phyloP scores from a whole-genome alignment of 2,888 invertebrate species.

The Hirtodrosophila histrioides region DNA sequence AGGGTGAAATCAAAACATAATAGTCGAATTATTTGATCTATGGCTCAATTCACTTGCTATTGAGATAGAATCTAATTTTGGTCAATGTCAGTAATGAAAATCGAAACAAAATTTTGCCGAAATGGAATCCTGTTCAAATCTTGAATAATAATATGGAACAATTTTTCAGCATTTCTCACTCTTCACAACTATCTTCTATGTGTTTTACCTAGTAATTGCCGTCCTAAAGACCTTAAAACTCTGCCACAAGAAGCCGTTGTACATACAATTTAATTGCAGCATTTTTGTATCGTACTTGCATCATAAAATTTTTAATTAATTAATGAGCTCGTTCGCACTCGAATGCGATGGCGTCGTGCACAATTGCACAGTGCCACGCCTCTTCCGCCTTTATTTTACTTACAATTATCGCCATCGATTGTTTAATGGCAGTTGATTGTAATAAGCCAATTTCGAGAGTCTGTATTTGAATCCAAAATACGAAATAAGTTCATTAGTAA shows the following conservation, averaged over 20 bases:
- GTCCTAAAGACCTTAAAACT: no score
- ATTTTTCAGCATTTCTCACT: no score
- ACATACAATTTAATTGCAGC: slow-evolving; percentile 33
- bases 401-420: slow-evolving; percentile 69
- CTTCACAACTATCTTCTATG: no score
- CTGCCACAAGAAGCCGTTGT: slow-evolving; percentile 13
- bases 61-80: no score
- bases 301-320: slow-evolving; percentile 64
- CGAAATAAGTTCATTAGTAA: slow-evolving; percentile 75
- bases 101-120: no score
- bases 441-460: slow-evolving; percentile 74
- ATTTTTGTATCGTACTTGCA: slow-evolving; percentile 19
- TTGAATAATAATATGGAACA: no score
- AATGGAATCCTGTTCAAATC: no score
- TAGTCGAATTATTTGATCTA: no score
- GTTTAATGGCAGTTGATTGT: slow-evolving; percentile 71
- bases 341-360: slow-evolving; percentile 32
- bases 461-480: slow-evolving; percentile 71
- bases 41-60: no score
- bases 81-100: no score
- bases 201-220: slow-evolving; percentile 5
- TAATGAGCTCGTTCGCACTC: slow-evolving; percentile 61
- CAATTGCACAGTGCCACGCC: slow-evolving; percentile 20
- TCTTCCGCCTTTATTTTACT: slow-evolving; percentile 42
- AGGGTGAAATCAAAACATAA: no score